Conservation (phyloP, 2,888 invertebrate species). For the Myopa tessellatipennis region DNA sequence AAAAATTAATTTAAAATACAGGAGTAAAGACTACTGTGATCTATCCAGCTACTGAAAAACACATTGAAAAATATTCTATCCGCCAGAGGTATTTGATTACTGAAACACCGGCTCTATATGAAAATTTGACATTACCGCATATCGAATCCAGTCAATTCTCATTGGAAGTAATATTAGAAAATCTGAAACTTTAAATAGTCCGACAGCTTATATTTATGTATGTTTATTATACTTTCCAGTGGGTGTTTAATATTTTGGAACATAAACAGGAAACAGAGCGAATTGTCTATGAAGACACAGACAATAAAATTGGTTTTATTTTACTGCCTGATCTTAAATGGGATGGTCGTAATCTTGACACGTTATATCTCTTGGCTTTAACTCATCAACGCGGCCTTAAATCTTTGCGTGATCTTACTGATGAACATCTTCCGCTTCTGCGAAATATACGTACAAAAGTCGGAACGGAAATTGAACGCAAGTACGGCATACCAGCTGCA, state of each 20-base stretch:
- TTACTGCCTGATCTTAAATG: slow-evolving; percentile 96
- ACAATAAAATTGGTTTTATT: slow-evolving; percentile 83
- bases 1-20: slow-evolving; percentile 61
- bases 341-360: slow-evolving; percentile 83
- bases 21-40: slow-evolving; percentile 90
- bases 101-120: slow-evolving; percentile 87
- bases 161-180: slow-evolving; percentile 78
- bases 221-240: slow-evolving; percentile 72
- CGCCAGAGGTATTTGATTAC: slow-evolving; percentile 81
- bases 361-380: slow-evolving; percentile 88
- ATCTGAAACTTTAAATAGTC: slow-evolving; percentile 37
- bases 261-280: slow-evolving; percentile 91
- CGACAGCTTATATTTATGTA: slow-evolving; percentile 15
- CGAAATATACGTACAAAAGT: slow-evolving; percentile 83
- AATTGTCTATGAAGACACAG: slow-evolving; percentile 83
- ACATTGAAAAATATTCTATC: slow-evolving; percentile 85
- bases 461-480: slow-evolving; percentile 79
- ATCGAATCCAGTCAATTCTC: slow-evolving; percentile 80
- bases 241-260: slow-evolving; percentile 96
- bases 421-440: slow-evolving; percentile 82
- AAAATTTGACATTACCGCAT: slow-evolving; percentile 81
- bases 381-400: slow-evolving; percentile 79
- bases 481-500: slow-evolving; percentile 77
- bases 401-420: slow-evolving; percentile 86
- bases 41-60: slow-evolving; percentile 93